phyloP scores from a whole-genome alignment of 2,888 invertebrate genomes.

The Lasioglossum figueresi region DNA sequence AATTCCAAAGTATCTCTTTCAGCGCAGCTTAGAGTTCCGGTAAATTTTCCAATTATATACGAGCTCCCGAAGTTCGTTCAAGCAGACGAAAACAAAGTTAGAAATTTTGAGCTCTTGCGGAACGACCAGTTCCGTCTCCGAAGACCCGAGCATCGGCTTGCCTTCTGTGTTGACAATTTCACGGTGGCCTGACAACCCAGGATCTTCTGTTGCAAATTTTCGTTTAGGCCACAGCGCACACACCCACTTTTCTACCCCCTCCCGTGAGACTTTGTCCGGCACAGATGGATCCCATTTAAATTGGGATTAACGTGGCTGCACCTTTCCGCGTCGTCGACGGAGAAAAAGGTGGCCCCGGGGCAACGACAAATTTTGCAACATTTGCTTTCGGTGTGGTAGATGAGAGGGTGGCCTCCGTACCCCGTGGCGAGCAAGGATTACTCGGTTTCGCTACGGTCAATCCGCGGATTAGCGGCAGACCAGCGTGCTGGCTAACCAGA shows the following conservation, averaged over 20 bases:
- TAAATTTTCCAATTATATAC: background rate
- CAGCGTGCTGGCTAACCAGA: slow-evolving; percentile 75
- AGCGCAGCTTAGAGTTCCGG: background rate
- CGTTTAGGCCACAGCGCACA: slow-evolving; percentile 59
- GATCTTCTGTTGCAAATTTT: slow-evolving; percentile 47
- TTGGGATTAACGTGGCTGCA: slow-evolving; percentile 71
- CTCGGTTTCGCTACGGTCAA: slow-evolving; percentile 66
- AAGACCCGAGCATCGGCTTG: slow-evolving; percentile 4
- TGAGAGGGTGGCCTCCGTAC: slow-evolving; percentile 21
- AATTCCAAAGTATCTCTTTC: background rate
- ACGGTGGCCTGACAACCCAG: slow-evolving; percentile 60
- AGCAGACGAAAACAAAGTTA: slow-evolving; percentile 29
- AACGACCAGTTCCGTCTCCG: background rate
- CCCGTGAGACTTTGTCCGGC: slow-evolving; percentile 57
- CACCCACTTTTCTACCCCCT: slow-evolving; percentile 64
- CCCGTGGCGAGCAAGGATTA: slow-evolving; percentile 44
- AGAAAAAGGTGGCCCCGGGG: background rate
- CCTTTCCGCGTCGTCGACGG: slow-evolving; percentile 28
- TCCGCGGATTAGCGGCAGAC: slow-evolving; percentile 65
- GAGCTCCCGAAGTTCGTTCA: no score
- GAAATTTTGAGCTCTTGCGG: background rate
- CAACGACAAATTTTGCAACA: slow-evolving; percentile 64
- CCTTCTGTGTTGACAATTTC: slow-evolving; percentile 74
- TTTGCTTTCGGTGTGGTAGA: slow-evolving; percentile 57
- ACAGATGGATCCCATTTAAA: slow-evolving; percentile 74